Base-by-base conservation (phyloP, 2,888 invertebrate species). In the Podotricha telesiphe region DNA sequence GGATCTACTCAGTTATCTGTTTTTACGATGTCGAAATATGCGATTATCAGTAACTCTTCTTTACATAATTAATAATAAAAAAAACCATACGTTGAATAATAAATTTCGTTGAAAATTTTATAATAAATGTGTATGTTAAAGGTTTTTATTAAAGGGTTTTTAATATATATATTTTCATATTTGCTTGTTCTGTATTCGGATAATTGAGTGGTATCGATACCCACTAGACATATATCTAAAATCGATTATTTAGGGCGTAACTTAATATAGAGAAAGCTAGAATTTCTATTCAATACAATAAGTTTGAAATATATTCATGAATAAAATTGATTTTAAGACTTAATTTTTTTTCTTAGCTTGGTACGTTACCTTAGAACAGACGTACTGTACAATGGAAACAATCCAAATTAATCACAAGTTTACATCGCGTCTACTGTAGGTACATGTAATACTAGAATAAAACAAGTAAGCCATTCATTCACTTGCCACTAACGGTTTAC, bases 401-500 rank as follows among this genome's bases (percentile, higher is more conserved):
- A 13, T n/a, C 10, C n/a, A 13, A 73, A 65, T 69, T 67, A 68
- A 73, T 72, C 63, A 67, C 73, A 64, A 65, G 69, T 66, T 65
- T 62, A 68, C 63, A 65, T 37, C 56, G 67, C 55, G 59, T 62
- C 74, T 72, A 75, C 74, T 76, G 74, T 55, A 55, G 55, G 55
- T 37, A 48, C 62, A 50, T 62, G 19, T 76, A 70, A 70, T 66
- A 69, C 70, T 74, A 59, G 68, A 70, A 69, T 74, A 71, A 74
- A 73, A 73, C 66, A 72, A 70, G 66, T 71, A 59, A 65, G 69
- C 65, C 42, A 58, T 70, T 70, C 72, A 73, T 68, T 66, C 65
- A 71, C 63, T 65, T 66, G 56, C 56, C 28, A 17, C 51, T 74
- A 75, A 75, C 75, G 75, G 75, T 75, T 65, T 67, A 51, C 65